A percentile compares a stretch with the other conserved stretches of the same genome.
Conservation (phyloP, 2,797 vertebrate species). For the Tenualosa ilisha region DNA sequence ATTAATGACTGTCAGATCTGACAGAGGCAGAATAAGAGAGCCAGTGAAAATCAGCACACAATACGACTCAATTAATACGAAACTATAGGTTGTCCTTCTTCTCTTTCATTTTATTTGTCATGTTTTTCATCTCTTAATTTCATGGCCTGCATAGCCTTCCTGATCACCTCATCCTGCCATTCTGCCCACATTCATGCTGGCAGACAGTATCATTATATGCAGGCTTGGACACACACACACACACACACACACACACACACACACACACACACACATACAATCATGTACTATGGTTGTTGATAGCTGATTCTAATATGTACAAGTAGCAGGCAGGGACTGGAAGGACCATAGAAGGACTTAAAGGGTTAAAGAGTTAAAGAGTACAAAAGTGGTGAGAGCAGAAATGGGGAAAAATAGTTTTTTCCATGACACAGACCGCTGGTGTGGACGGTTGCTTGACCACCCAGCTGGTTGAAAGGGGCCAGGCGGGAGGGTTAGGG, state of each 20-base stretch:
- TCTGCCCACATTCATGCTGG: background rate
- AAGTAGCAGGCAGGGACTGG: background rate
- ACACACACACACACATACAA: background rate
- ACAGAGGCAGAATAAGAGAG: background rate
- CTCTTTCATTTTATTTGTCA: constrained; percentile 28
- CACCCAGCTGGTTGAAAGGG: constrained; percentile 14
- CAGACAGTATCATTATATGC: background rate
- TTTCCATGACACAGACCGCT: background rate
- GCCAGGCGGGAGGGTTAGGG: background rate
- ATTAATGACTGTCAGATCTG: background rate
- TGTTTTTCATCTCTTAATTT: constrained; percentile 45
- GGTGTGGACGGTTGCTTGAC: background rate
- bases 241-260: background rate
- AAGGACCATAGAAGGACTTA: background rate
- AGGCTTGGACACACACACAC: background rate
- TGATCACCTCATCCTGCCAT: constrained; percentile 1
- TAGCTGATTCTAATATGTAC: background rate
- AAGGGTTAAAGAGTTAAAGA: background rate
- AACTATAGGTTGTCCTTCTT: background rate
- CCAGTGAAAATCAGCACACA: background rate
- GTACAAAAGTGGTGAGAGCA: background rate
- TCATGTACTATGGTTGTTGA: no score
- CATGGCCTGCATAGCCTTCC: background rate
- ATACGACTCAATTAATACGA: background rate
- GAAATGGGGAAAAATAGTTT: background rate